Evolutionary conservation across 2,888 invertebrate genomes (phyloP).

Genomic region (Drosophila nigritarsus): DNA sequence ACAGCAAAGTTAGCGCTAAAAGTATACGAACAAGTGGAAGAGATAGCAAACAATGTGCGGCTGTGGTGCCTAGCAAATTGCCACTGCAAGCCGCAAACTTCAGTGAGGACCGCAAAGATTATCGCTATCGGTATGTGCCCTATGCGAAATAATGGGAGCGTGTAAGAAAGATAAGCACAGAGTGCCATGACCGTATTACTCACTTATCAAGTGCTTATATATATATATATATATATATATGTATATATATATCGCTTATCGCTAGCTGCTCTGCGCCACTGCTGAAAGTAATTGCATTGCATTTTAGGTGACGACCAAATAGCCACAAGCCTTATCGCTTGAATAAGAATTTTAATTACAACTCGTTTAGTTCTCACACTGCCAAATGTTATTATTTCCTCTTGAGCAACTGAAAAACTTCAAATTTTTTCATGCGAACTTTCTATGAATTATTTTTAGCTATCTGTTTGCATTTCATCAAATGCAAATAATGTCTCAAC

Average conservation of each 20-base stretch:
- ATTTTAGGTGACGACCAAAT: constrained; percentile 8
- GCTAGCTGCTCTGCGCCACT: constrained; percentile 31
- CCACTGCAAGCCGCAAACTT: constrained; percentile 71
- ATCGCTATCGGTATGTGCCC: constrained; percentile 49
- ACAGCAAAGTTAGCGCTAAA: constrained; percentile 43
- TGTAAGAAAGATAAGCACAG: constrained; percentile 8
- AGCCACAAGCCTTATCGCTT: constrained; percentile 20
- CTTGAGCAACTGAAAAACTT: background rate
- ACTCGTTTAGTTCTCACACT: background rate
- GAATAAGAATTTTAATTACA: constrained; percentile 7
- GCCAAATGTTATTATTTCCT: background rate
- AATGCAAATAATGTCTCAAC: background rate
- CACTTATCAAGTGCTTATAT: constrained; percentile 28
- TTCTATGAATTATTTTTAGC: background rate
- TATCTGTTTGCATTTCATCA: background rate
- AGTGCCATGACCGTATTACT: constrained; percentile 39
- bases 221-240: background rate
- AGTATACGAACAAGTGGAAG: constrained; percentile 41
- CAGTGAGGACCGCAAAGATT: constrained; percentile 56
- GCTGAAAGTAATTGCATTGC: constrained; percentile 52
- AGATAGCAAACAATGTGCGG: constrained; percentile 73
- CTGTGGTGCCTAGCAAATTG: constrained; percentile 59
- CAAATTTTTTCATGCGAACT: background rate
- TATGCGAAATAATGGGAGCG: background rate
- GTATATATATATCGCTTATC: constrained; percentile 46